Evolutionary conservation across 2,888 invertebrate species (phyloP), one percentile per base, ranked within the genome.

Genomic region (Eudemis profundana): DNA sequence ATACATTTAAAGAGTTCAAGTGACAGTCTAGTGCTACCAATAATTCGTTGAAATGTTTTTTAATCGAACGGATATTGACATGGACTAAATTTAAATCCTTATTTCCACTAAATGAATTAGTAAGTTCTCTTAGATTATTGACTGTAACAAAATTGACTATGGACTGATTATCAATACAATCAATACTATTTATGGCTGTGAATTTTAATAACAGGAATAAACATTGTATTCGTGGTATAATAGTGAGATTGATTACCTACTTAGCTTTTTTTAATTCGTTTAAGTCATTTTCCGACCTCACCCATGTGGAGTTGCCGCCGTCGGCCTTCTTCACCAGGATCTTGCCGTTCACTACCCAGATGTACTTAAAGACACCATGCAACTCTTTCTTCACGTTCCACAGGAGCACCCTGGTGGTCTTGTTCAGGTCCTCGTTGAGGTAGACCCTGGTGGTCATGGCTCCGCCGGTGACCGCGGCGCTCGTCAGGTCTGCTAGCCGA

Each of bases 341-440:
- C 14, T 38, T 53, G 4, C 51, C 38, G 21, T 53, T 38, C 5
- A 4, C n/a, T n/a, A 53, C 51, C 51, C 38, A 53, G 19, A 21
- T 36, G 14, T 38, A 47, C 27, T 47, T 47, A 14, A 14, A 47
- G 27, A 27, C 14, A 14, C 47, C 47, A 14, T 14, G 27, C 27
- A 47, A n/a, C 4, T 14, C 23, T 14, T 47, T 23, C 27, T 47
- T 47, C 1, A 14, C 14, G 47, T 23, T 47, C 47, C 47, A 47
- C 14, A 47, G n/a, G 14, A 47, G 47, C 14, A 27, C 47, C 10
- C 47, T 23, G n/a, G 47, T 14, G 4, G 23, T 12, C 5, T 47
- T 23, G 5, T 4, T 47, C 1, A 47, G 14, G 27, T 47, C 47
- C 8, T 47, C 47, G 27, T 47, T 47, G 4, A 47, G n/a, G 27